A percentile compares a stretch with the other conserved stretches of the same genome.
phyloP scores from a whole-genome alignment of 2,888 invertebrate genomes.

The Epinotia nisella region DNA sequence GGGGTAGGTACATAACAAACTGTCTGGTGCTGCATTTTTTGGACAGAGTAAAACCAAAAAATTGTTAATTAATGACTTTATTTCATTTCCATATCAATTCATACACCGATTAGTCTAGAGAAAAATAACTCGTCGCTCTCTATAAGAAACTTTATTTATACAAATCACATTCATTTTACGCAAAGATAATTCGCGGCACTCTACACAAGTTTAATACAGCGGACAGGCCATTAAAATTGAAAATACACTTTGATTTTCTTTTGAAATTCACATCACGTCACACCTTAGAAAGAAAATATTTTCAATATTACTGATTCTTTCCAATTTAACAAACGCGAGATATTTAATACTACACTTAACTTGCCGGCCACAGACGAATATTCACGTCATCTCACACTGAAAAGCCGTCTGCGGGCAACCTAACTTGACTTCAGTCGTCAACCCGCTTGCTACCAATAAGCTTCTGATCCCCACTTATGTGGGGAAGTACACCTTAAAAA shows the following conservation, averaged over 20 bases:
- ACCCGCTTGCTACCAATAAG: background rate
- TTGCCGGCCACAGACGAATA: constrained; percentile 44
- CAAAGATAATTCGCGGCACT: constrained; percentile 62
- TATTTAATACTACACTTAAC: constrained; percentile 52
- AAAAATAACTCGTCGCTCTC: constrained; percentile 70
- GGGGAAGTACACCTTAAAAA: too few relatives aligned
- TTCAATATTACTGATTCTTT: constrained; percentile 9
- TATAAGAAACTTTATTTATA: constrained; percentile 65
- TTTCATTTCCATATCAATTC: constrained; percentile 75
- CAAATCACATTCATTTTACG: constrained; percentile 78
- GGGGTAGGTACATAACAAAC: too few relatives aligned
- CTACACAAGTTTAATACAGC: constrained; percentile 46
- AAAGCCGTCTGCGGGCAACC: constrained; percentile 21
- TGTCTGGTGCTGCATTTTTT: background rate
- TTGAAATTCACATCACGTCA: too few relatives aligned
- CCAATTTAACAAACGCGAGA: constrained; percentile 43
- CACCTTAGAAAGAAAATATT: constrained; percentile 13
- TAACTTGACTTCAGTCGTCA: constrained; percentile 24
- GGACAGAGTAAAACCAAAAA: constrained; percentile 59
- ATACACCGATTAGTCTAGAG: constrained; percentile 74
- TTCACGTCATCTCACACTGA: background rate
- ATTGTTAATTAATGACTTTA: constrained; percentile 79
- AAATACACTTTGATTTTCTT: background rate
- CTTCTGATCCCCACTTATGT: background rate
- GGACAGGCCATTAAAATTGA: constrained; percentile 23